Conservation (phyloP, 2,113 vertebrate species). For the Morone chrysops region DNA sequence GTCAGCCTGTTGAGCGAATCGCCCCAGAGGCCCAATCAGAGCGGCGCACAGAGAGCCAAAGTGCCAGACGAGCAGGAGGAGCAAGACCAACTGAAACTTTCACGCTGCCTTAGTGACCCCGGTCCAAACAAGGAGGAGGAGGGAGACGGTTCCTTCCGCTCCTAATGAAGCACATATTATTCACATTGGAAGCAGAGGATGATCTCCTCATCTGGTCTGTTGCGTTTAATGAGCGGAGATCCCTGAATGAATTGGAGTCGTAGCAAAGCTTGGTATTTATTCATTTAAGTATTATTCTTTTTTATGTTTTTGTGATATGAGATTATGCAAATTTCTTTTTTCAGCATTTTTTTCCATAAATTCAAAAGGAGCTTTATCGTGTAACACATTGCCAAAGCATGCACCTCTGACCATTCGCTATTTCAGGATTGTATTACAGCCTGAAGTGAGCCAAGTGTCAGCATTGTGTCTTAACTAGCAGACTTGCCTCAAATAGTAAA, state of each 20-base stretch:
- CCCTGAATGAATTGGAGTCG: background rate
- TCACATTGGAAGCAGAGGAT: background rate
- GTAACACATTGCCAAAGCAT: slow-evolving; percentile 39
- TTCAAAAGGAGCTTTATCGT: slow-evolving; percentile 1
- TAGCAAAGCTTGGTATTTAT: slow-evolving; percentile 43
- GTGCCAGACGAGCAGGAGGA: slow-evolving; percentile 78
- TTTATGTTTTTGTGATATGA: slow-evolving; percentile 9
- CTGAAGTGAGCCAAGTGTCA: background rate
- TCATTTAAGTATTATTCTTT: slow-evolving; percentile 19
- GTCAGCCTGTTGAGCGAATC: slow-evolving; percentile 82
- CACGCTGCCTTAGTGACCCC: slow-evolving; percentile 91
- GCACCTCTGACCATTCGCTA: background rate
- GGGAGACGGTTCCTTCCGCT: slow-evolving; percentile 79
- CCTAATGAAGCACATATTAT: slow-evolving; percentile 29
- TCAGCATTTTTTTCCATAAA: background rate
- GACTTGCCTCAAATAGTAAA: background rate
- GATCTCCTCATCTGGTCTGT: background rate
- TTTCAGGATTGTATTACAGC: slow-evolving; percentile 10
- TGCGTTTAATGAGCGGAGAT: background rate
- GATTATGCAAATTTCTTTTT: slow-evolving; percentile 1
- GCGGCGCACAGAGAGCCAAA: background rate
- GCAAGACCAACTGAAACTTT: slow-evolving; percentile 81
- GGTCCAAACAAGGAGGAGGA: slow-evolving; percentile 86
- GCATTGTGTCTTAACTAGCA: background rate
- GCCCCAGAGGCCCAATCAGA: slow-evolving; percentile 58